Evolutionary conservation across 2,113 vertebrate genomes (phyloP).

Genomic region (Cromileptes altivelis): DNA sequence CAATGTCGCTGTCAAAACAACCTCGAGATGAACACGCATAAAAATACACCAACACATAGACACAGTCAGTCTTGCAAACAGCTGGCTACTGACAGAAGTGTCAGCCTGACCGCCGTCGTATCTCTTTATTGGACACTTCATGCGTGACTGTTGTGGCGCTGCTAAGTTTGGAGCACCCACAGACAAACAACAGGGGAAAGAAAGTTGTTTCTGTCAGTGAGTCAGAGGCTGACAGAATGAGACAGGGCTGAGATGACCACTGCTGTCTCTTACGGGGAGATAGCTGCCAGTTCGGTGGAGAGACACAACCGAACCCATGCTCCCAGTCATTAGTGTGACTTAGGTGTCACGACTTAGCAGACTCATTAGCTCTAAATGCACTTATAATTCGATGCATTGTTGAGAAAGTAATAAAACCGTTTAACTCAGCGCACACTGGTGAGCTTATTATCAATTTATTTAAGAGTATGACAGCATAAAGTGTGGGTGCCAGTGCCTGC

Average conservation of each 20-base stretch:
- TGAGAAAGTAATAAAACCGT: constrained; percentile 12
- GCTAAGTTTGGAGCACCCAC: constrained; percentile 62
- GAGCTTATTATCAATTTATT: constrained; percentile 50
- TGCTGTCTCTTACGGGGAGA: constrained; percentile 31
- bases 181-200: constrained; percentile 61
- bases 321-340: not conserved
- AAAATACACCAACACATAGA: constrained; percentile 24
- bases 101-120: constrained; percentile 58
- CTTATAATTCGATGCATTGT: not conserved
- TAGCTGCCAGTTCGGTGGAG: constrained; percentile 3
- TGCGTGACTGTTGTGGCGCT: constrained; percentile 69
- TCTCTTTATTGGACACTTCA: constrained; percentile 67
- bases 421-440: not conserved
- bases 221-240: constrained; percentile 45
- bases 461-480: constrained; percentile 55
- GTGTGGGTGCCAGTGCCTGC: constrained; percentile 57
- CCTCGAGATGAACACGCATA: constrained; percentile 37
- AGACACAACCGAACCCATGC: not conserved
- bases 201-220: constrained; percentile 63
- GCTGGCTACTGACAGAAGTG: constrained; percentile 79
- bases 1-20: constrained; percentile 72
- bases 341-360: not conserved
- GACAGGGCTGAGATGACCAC: constrained; percentile 11
- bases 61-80: constrained; percentile 69
- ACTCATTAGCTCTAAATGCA: not conserved